These are phyloP conservation scores for Clarias gariepinus DNA, from an alignment of 2,113 vertebrate genomes.

Conservation along the genomic window DNA sequence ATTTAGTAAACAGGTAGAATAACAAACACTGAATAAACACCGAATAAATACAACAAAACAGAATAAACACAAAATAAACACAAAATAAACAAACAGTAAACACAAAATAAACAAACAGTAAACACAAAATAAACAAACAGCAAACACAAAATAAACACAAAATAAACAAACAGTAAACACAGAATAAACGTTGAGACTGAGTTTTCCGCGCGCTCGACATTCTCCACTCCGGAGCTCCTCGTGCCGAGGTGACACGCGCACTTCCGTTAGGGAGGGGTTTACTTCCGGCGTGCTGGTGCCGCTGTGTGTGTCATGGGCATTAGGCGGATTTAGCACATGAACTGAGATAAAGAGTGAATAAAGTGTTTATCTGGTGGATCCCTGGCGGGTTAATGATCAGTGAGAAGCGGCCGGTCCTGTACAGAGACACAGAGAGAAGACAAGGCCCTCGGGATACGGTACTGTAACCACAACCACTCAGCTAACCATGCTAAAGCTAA, in stretches of 20 bases:
- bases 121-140: too few relatives aligned
- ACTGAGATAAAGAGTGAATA: background rate
- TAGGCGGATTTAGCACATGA: background rate
- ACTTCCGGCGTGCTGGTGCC: background rate
- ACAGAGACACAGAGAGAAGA: background rate
- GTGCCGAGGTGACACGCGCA: background rate
- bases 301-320: background rate
- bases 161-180: too few relatives aligned
- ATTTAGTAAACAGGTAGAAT: too few relatives aligned
- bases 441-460: background rate
- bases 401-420: background rate
- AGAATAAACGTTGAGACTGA: too few relatives aligned
- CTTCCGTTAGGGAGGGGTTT: background rate
- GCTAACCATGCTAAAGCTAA: background rate
- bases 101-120: too few relatives aligned
- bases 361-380: background rate
- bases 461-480: background rate
- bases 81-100: too few relatives aligned
- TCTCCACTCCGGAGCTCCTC: background rate
- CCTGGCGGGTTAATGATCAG: too few relatives aligned
- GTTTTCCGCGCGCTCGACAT: background rate
- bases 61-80: too few relatives aligned
- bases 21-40: too few relatives aligned
- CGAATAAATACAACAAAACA: too few relatives aligned
- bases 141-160: too few relatives aligned